A percentile compares a stretch with the other conserved stretches of the same genome.
These are phyloP conservation scores for Thymelicus sylvestris DNA, from an alignment of 2,888 invertebrate species.

Conservation along the genomic window DNA sequence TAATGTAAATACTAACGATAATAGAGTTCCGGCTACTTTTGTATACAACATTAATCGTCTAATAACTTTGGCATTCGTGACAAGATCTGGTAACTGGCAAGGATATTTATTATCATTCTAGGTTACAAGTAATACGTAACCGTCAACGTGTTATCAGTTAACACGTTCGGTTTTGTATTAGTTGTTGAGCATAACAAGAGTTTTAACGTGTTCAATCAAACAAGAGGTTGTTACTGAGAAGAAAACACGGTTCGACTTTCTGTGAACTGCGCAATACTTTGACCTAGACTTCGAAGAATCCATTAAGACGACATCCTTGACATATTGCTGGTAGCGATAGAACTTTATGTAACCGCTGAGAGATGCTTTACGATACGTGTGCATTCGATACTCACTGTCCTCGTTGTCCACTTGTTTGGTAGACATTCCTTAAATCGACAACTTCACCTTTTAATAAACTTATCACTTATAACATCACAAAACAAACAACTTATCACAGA, in stretches of 20 bases:
- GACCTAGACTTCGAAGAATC: slow-evolving; percentile 66
- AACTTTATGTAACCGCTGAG: slow-evolving; percentile 23
- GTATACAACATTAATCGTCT: slow-evolving; percentile 30
- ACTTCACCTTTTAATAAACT: slow-evolving; percentile 11
- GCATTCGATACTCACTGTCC: slow-evolving; percentile 57
- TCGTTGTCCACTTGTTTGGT: slow-evolving; percentile 44
- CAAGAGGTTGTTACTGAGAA: slow-evolving; percentile 16
- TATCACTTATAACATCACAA: slow-evolving; percentile 42
- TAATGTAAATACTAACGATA: slow-evolving; percentile 32
- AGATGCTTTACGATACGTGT: slow-evolving; percentile 43
- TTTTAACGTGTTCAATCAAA: background rate
- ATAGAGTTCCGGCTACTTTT: slow-evolving; percentile 39
- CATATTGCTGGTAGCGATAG: slow-evolving; percentile 55
- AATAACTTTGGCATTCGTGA: slow-evolving; percentile 38
- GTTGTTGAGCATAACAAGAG: background rate
- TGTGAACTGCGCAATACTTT: slow-evolving; percentile 72
- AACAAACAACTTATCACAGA: slow-evolving; percentile 53
- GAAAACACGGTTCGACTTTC: slow-evolving; percentile 24
- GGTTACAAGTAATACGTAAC: background rate
- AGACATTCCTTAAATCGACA: slow-evolving; percentile 45
- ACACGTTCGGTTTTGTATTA: slow-evolving; percentile 6
- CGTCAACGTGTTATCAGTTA: slow-evolving; percentile 13
- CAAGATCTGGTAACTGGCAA: slow-evolving; percentile 27
- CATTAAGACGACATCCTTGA: slow-evolving; percentile 71
- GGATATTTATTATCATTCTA: slow-evolving; percentile 28